Base-by-base conservation (phyloP, 2,113 vertebrate genomes). In the Clarias batrachus region DNA sequence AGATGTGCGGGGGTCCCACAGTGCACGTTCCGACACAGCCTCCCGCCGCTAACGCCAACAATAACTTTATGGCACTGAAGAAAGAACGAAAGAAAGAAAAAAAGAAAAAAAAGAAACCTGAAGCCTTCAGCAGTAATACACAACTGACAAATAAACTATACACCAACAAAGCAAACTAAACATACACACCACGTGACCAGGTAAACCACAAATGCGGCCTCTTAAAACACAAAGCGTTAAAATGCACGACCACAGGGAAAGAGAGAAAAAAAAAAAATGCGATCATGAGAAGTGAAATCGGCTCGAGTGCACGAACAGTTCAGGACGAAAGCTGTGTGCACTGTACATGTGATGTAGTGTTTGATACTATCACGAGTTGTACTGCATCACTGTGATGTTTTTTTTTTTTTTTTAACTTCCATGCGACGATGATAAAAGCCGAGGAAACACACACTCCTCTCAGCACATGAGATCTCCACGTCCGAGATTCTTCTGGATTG, bases 1-100 rank as follows among this genome's bases (percentile, higher is more conserved):
- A 57, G 78, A 65, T 80, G 63, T 65, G 52, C 78, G 80, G 84
- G 78, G 68, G 84, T 88, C 77, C 86, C 60, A 63, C 57, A 13
- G n/a, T 25, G 37, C 85, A 86, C 25, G 79, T 63, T 63, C 65
- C 30, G 27, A 65, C 79, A 74, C 79, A 63, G 70, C 80, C 80
- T 65, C 3, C 56, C 11, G 41, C 13, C n/a, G 0, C 25, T 73
- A 25, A 65, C 27, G 56, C 37, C 57, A 86, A 81, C 79, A 74
- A 62, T 60, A 71, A 81, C 37, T 62, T 81, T 60, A 71, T 33
- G 27, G 60, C n/a, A 56, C 41, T 5, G 14, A 79, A 56, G 33
- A 25, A 16, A 4, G 52, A 6, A 48, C 7, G 48, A 8, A 8
- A 8, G 7, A 8, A 56, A 56, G 12, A 16, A 4, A 66, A 33